A percentile compares a stretch with the other conserved stretches of the same genome.
phyloP scores from a whole-genome alignment of 2,113 vertebrate genomes.

The Jaculus jaculus region DNA sequence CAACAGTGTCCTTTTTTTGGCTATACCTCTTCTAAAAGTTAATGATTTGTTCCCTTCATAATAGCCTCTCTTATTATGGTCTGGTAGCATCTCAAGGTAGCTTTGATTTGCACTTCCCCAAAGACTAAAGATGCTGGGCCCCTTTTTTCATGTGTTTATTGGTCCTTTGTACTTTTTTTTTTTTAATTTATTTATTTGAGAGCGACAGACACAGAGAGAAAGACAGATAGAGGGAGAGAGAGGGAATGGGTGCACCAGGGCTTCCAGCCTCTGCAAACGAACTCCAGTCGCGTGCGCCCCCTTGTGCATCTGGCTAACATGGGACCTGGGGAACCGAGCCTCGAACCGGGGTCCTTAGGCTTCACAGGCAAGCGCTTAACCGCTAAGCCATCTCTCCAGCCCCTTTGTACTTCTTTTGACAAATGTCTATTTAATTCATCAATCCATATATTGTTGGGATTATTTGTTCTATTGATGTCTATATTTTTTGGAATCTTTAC shows the following conservation, averaged over 20 bases:
- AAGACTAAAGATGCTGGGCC: background rate
- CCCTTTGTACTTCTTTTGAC: background rate
- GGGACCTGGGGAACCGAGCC: too few relatives aligned
- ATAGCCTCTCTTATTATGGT: background rate
- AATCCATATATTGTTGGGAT: background rate
- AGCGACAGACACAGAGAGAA: too few relatives aligned
- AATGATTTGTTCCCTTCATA: background rate
- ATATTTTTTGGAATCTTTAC: background rate
- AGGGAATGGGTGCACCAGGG: too few relatives aligned
- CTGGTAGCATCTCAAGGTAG: background rate
- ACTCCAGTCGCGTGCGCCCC: too few relatives aligned
- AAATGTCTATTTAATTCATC: background rate
- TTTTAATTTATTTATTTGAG: too few relatives aligned
- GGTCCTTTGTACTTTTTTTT: background rate
- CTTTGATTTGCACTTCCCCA: background rate
- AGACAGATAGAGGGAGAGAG: too few relatives aligned
- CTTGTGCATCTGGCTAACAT: too few relatives aligned
- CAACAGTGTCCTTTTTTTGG: background rate
- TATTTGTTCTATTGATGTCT: background rate
- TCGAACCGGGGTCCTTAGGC: too few relatives aligned
- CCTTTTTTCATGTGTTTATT: background rate
- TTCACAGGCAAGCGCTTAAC: too few relatives aligned
- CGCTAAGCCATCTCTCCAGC: too few relatives aligned
- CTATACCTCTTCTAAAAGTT: background rate
- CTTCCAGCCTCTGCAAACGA: too few relatives aligned